These are phyloP conservation scores for Phylloscopus whistleri DNA, from an alignment of 2,113 vertebrate species.

Conservation along the genomic window DNA sequence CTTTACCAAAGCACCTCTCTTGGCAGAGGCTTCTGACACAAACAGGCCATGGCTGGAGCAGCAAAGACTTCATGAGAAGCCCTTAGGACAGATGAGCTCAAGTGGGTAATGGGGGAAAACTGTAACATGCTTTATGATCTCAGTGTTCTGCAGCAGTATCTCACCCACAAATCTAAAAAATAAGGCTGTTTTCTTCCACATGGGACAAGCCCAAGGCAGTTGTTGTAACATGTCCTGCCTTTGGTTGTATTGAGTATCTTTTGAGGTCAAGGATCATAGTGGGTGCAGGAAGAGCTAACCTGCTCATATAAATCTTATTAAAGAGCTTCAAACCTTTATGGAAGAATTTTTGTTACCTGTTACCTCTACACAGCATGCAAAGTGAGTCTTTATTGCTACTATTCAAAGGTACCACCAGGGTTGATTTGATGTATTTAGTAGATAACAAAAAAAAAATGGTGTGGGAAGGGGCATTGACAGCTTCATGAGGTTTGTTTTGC, in stretches of 20 bases:
- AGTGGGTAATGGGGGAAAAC: background rate
- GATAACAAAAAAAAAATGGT: conserved; percentile 36
- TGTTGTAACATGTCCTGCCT: background rate
- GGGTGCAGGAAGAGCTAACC: background rate
- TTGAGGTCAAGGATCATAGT: background rate
- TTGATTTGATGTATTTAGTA: conserved; percentile 19
- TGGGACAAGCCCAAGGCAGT: background rate
- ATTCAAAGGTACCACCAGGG: background rate
- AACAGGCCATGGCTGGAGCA: background rate
- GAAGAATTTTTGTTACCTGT: background rate
- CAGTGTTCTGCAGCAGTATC: background rate
- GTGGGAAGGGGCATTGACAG: conserved; percentile 12
- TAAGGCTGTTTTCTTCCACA: background rate
- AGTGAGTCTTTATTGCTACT: background rate
- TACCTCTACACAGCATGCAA: background rate
- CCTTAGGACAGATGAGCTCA: background rate
- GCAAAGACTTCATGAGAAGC: background rate
- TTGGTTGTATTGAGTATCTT: background rate
- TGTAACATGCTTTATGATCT: background rate
- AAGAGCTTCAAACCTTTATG: background rate
- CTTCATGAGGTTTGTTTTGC: background rate
- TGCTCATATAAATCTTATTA: background rate
- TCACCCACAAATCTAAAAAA: background rate
- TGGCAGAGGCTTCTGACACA: background rate
- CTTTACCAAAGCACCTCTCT: background rate